Evolutionary conservation across 1,140 invertebrate species (phyloP).

Genomic region (Phocides pigmalion): DNA sequence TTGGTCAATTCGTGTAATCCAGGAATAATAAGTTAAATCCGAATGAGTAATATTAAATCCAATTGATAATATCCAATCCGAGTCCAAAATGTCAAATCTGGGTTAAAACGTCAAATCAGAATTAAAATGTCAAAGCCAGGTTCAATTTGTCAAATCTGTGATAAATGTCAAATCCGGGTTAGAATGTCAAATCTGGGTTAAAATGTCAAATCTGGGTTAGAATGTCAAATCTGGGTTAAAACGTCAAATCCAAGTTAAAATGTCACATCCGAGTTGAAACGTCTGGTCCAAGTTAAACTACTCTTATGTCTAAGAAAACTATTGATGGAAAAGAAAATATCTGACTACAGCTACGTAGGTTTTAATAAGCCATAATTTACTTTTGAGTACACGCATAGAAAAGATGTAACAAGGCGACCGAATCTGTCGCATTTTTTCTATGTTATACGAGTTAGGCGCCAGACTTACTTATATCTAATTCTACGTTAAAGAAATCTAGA

Average conservation of each 20-base stretch:
- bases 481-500: too few relatives aligned
- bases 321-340: too few relatives aligned
- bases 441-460: too few relatives aligned
- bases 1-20: background rate
- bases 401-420: too few relatives aligned
- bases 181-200: slow-evolving; percentile 1
- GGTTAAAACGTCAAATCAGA: background rate
- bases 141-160: too few relatives aligned
- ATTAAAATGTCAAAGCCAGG: too few relatives aligned
- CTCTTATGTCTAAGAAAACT: slow-evolving; percentile 14
- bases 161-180: background rate
- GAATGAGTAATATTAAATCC: too few relatives aligned
- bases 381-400: too few relatives aligned
- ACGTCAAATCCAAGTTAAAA: slow-evolving; percentile 1
- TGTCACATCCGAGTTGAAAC: slow-evolving; percentile 6
- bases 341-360: too few relatives aligned
- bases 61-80: background rate
- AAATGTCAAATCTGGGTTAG: background rate
- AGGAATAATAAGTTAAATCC: background rate
- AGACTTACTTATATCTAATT: too few relatives aligned
- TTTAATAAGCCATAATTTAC: too few relatives aligned
- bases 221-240: slow-evolving; percentile 10
- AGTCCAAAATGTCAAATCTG: background rate
- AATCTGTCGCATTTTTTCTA: too few relatives aligned
- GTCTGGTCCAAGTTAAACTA: background rate